Percentiles rank a stretch among this genome's conserved stretches.
These are phyloP conservation scores for Triplophysa rosa DNA, from an alignment of 2,113 vertebrate species.

Conservation along the genomic window DNA sequence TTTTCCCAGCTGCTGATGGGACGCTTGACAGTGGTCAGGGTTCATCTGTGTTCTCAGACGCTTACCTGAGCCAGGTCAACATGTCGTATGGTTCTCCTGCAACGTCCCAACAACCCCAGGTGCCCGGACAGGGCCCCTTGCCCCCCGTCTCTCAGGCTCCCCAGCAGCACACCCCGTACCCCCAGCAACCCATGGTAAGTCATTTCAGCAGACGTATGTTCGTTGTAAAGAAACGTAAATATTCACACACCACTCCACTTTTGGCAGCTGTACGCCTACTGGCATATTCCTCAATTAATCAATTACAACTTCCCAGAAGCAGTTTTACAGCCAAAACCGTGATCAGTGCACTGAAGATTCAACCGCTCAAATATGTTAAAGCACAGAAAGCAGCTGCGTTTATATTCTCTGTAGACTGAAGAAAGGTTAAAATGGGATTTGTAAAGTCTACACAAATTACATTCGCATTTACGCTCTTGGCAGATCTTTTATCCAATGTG, in stretches of 20 bases:
- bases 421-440: neutral
- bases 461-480: too few species aligned
- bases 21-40: constrained; percentile 90
- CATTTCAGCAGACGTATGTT: neutral
- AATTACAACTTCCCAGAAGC: neutral
- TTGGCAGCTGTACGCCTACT: constrained; percentile 1
- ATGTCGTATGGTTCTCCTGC: constrained; percentile 84
- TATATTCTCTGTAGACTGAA: neutral
- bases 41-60: constrained; percentile 87
- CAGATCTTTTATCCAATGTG: too few species aligned
- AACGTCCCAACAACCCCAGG: constrained; percentile 69
- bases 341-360: neutral
- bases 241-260: neutral
- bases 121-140: constrained; percentile 70
- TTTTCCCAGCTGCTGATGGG: constrained; percentile 77
- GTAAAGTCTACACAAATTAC: neutral
- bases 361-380: neutral
- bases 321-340: constrained; percentile 1
- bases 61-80: constrained; percentile 81
- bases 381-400: neutral
- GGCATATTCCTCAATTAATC: neutral
- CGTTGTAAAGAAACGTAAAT: neutral
- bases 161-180: constrained; percentile 78
- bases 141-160: constrained; percentile 64
- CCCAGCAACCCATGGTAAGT: constrained; percentile 87